A percentile compares a stretch with the other conserved stretches of the same genome.
Evolutionary conservation across 2,888 invertebrate species (phyloP).

Genomic region (Teinopalpus imperialis): DNA sequence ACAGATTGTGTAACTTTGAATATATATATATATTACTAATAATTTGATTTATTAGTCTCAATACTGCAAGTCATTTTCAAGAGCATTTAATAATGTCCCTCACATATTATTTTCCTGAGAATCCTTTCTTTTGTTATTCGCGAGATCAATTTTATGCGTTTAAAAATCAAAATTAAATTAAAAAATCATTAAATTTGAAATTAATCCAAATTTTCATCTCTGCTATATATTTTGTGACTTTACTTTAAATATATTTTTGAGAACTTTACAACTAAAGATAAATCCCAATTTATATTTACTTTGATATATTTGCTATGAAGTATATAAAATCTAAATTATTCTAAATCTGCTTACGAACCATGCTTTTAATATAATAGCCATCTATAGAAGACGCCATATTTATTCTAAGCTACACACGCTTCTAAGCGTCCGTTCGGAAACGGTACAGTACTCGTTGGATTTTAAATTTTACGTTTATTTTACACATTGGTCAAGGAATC

Average conservation of each 20-base stretch:
- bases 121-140: conserved; percentile 35
- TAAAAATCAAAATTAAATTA: conserved; percentile 25
- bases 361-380: conserved; percentile 8
- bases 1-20: no score
- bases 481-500: neutral
- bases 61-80: neutral
- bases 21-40: no score
- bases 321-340: conserved; percentile 31
- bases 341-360: conserved; percentile 40
- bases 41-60: no score
- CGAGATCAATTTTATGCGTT: conserved; percentile 15
- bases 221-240: conserved; percentile 33
- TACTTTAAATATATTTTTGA: conserved; percentile 64
- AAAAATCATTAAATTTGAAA: conserved; percentile 26
- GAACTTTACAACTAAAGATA: conserved; percentile 57
- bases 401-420: conserved; percentile 48
- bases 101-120: conserved; percentile 70
- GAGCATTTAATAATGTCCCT: conserved; percentile 38
- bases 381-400: conserved; percentile 3
- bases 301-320: conserved; percentile 29
- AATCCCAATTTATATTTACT: conserved; percentile 37
- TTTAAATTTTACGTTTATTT: conserved; percentile 15
- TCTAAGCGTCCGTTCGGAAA: conserved; percentile 53
- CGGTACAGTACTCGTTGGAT: conserved; percentile 29
- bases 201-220: conserved; percentile 22